phyloP scores from a whole-genome alignment of 1,140 invertebrate genomes.

The Macrotrachela quadricornifera region DNA sequence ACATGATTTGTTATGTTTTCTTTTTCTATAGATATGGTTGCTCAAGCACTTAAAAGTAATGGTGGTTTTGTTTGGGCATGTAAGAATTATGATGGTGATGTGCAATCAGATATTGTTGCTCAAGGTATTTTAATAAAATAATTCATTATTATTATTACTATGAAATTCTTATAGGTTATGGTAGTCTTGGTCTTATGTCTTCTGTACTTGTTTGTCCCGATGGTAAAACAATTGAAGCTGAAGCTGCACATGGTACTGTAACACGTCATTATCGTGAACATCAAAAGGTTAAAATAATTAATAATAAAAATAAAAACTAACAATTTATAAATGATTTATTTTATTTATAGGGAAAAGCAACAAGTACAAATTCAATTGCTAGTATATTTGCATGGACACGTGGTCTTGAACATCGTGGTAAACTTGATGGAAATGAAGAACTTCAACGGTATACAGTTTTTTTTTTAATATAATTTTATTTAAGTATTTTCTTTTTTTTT shows the following conservation, averaged over 20 bases:
- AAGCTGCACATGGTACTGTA: slow-evolving; percentile 32
- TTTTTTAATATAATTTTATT: background rate
- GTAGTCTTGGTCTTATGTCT: slow-evolving; percentile 31
- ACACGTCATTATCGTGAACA: slow-evolving; percentile 25
- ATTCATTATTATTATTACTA: background rate
- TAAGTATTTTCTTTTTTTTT: background rate
- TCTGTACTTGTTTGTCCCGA: slow-evolving; percentile 31
- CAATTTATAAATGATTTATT: slow-evolving; percentile 72
- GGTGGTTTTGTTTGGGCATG: slow-evolving; percentile 98
- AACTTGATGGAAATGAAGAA: slow-evolving; percentile 60
- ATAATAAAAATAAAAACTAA: too few species aligned
- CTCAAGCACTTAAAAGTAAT: slow-evolving; percentile 83
- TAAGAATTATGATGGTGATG: slow-evolving; percentile 98
- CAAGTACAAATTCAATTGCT: slow-evolving; percentile 91
- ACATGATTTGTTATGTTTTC: slow-evolving; percentile 53
- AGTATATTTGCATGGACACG: slow-evolving; percentile 94
- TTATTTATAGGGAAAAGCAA: slow-evolving; percentile 84
- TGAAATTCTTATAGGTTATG: slow-evolving; percentile 20
- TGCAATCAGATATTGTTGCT: slow-evolving; percentile 87
- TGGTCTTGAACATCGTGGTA: slow-evolving; percentile 70
- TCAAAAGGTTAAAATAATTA: background rate
- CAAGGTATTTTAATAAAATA: slow-evolving; percentile 46
- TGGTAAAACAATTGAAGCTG: slow-evolving; percentile 31
- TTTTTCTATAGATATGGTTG: slow-evolving; percentile 74
- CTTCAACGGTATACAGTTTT: slow-evolving; percentile 30